Conservation (phyloP, 2,888 invertebrate species). For the Cosmia trapezina region DNA sequence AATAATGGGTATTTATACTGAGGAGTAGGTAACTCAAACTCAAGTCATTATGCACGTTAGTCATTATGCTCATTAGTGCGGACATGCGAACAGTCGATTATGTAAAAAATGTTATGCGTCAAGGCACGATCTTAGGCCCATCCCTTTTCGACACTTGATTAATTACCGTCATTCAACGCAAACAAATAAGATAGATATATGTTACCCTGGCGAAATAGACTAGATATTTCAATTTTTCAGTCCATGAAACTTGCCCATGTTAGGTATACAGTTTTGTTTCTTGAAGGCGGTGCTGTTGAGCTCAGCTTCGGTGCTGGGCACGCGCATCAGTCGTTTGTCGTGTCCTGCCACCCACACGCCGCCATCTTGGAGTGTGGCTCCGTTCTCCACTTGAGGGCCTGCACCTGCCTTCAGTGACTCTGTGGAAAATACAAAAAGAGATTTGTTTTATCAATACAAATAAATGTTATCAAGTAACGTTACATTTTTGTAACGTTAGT, state of each 20-base stretch:
- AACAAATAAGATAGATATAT: not conserved
- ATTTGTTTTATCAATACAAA: no score
- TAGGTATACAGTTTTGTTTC: conserved; percentile 82
- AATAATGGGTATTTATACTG: no score
- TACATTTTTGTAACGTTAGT: no score
- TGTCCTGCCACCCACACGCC: conserved; percentile 85
- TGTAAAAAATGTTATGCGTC: conserved; percentile 4
- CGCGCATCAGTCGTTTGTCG: conserved; percentile 79
- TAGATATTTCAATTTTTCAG: not conserved
- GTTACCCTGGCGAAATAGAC: not conserved
- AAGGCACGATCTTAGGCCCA: not conserved
- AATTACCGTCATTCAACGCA: not conserved
- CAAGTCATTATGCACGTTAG: not conserved
- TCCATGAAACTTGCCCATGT: conserved; percentile 76
- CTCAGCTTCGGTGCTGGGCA: conserved; percentile 79
- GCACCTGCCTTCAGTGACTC: conserved; percentile 83
- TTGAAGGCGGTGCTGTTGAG: conserved; percentile 76
- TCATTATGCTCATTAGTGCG: no score
- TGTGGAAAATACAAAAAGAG: conserved; percentile 45
- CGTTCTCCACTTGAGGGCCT: conserved; percentile 83
- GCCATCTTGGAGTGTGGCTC: conserved; percentile 85
- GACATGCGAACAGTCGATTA: conserved; percentile 18
- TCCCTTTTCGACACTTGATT: not conserved
- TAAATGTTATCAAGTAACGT: no score
- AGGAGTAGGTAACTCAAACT: not conserved